phyloP scores from a whole-genome alignment of 1,140 invertebrate species.

The Plutomurus gul region DNA sequence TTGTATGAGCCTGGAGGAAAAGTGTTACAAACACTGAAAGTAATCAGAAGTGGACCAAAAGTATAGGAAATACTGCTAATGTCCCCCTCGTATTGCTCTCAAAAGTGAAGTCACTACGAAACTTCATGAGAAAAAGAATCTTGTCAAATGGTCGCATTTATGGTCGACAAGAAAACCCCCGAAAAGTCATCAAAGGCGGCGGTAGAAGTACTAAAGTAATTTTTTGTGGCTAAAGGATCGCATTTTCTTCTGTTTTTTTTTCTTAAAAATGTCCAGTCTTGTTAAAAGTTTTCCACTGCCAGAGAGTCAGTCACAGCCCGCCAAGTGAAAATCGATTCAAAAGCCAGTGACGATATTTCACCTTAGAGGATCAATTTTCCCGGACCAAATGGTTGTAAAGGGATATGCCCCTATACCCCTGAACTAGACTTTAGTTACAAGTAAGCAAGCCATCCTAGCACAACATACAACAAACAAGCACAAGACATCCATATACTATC shows the following conservation, averaged over 20 bases:
- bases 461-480: no score
- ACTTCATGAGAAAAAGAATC: neutral
- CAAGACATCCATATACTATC: no score
- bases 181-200: neutral
- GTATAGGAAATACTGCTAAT: no score
- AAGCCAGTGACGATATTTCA: constrained; percentile 19
- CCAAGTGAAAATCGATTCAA: constrained; percentile 7
- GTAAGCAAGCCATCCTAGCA: neutral
- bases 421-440: constrained; percentile 1
- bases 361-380: constrained; percentile 28
- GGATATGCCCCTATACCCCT: constrained; percentile 18
- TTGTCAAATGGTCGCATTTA: neutral
- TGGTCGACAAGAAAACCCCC: neutral
- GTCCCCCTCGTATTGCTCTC: no score
- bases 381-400: constrained; percentile 12
- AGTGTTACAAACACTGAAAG: no score
- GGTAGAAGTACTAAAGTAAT: neutral
- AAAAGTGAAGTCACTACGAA: neutral
- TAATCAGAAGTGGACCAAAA: no score
- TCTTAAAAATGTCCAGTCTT: constrained; percentile 2
- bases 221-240: neutral
- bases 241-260: neutral
- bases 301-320: constrained; percentile 1
- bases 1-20: no score
- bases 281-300: constrained; percentile 9